A percentile compares a stretch with the other conserved stretches of the same genome.
Conservation (phyloP, 2,888 invertebrate genomes). For the Morpho helenor region DNA sequence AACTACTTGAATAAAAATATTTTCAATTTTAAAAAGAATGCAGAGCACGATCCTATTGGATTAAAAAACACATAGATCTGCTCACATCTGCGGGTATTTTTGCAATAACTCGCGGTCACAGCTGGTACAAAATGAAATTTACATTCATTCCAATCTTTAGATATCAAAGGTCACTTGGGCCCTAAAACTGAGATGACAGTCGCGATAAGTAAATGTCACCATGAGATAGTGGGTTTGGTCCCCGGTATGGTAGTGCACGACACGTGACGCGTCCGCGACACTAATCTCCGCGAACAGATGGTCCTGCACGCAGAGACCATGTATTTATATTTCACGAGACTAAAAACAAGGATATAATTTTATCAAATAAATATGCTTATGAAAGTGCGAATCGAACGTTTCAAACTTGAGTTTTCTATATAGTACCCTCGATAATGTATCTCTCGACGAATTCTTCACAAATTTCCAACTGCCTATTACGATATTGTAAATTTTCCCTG, state of each 20-base stretch:
- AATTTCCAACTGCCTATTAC: constrained; percentile 40
- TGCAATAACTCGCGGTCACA: too few species aligned
- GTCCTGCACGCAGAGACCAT: not conserved
- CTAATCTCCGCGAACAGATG: constrained; percentile 5
- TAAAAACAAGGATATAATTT: too few species aligned
- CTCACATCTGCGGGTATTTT: too few species aligned
- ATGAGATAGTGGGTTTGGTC: not conserved
- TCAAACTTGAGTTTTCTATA: too few species aligned
- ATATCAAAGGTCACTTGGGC: not conserved
- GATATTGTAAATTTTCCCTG: constrained; percentile 31
- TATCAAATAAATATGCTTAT: too few species aligned
- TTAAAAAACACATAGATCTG: too few species aligned
- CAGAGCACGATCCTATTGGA: too few species aligned
- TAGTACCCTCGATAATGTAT: constrained; percentile 29
- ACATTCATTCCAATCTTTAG: too few species aligned
- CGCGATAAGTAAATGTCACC: constrained; percentile 6
- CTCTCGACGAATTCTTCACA: constrained; percentile 52
- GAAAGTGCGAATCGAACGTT: too few species aligned
- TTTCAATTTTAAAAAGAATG: too few species aligned
- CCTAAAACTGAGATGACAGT: constrained; percentile 12
- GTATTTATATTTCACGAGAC: not conserved
- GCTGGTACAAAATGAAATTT: too few species aligned
- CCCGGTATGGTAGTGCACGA: not conserved
- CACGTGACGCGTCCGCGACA: constrained; percentile 1
- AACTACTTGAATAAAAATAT: too few species aligned